phyloP scores from a whole-genome alignment of 2,888 invertebrate genomes.

The Digitonthophagus gazella region DNA sequence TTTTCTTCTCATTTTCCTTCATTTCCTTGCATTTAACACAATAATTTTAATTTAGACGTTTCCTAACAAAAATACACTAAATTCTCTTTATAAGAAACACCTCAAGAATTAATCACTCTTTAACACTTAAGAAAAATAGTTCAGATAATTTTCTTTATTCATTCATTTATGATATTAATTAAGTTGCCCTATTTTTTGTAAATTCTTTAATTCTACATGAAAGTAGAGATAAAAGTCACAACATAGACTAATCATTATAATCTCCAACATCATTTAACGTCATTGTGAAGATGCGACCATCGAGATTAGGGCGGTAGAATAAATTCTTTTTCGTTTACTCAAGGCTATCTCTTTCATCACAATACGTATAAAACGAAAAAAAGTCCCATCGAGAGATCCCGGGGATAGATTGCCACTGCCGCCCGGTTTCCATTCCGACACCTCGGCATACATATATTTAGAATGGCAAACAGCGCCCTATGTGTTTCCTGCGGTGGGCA shows the following conservation, averaged over 20 bases:
- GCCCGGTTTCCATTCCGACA: neutral
- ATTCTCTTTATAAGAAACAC: too few relatives aligned
- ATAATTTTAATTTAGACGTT: too few relatives aligned
- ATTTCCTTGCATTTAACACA: too few relatives aligned
- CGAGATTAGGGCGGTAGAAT: neutral
- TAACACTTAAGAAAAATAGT: too few relatives aligned
- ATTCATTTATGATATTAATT: too few relatives aligned
- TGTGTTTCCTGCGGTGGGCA: neutral
- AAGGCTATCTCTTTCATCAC: neutral
- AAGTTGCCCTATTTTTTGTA: too few relatives aligned
- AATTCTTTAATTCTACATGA: too few relatives aligned
- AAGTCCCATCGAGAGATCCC: neutral
- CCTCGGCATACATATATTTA: constrained; percentile 10
- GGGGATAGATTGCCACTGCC: neutral
- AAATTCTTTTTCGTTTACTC: neutral
- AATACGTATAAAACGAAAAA: neutral
- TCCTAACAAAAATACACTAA: too few relatives aligned
- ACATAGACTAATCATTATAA: neutral
- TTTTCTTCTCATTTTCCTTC: too few relatives aligned
- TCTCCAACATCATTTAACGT: neutral
- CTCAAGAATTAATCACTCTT: too few relatives aligned
- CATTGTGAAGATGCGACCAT: neutral
- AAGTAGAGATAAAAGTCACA: neutral
- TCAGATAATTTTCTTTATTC: too few relatives aligned
- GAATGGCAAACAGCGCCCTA: constrained; percentile 8